Percentiles rank a stretch among this genome's conserved stretches.
Evolutionary conservation across 2,113 vertebrate species (phyloP).

Genomic region (Abramis brama): DNA sequence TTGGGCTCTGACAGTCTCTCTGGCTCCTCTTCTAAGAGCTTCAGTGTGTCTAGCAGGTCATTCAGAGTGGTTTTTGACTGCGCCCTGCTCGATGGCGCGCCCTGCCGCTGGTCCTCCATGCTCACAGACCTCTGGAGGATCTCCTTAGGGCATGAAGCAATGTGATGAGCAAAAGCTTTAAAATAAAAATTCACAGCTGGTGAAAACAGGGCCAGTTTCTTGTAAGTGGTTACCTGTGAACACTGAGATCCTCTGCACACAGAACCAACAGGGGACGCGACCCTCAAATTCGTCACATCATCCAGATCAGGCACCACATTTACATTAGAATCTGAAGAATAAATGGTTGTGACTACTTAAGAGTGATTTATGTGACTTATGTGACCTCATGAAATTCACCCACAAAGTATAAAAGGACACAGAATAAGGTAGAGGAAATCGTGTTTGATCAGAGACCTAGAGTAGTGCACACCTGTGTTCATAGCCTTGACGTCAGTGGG

Average conservation of each 20-base stretch:
- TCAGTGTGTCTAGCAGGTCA: slow-evolving; percentile 88
- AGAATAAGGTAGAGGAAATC: background rate
- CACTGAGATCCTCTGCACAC: slow-evolving; percentile 67
- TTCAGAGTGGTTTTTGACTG: slow-evolving; percentile 83
- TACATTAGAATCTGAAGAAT: slow-evolving; percentile 71
- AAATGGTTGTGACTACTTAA: background rate
- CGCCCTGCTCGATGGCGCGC: slow-evolving; percentile 64
- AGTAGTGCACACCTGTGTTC: slow-evolving; percentile 77
- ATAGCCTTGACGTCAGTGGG: slow-evolving; percentile 76
- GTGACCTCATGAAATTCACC: background rate
- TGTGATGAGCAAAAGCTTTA: accelerated
- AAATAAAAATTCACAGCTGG: background rate
- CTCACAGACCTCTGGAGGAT: slow-evolving; percentile 66
- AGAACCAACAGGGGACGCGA: slow-evolving; percentile 60
- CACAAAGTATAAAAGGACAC: background rate
- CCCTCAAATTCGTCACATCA: slow-evolving; percentile 67
- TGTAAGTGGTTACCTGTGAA: slow-evolving; percentile 69
- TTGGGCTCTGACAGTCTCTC: slow-evolving; percentile 76
- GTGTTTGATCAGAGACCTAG: background rate
- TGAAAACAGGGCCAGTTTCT: background rate
- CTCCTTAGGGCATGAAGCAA: slow-evolving; percentile 65
- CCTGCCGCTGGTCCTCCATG: slow-evolving; percentile 69
- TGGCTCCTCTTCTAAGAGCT: slow-evolving; percentile 87
- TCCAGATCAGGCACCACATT: slow-evolving; percentile 58
- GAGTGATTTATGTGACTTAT: background rate